phyloP scores from a whole-genome alignment of 2,113 vertebrate species.

The cattle (Bos taurus) region ARS-UCD2.0 NC_037357.1:24252501-24253000 shows the following conservation, averaged over 20 bases:
- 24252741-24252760: not conserved
- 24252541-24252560: not conserved
- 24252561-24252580: not conserved
- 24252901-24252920: not conserved
- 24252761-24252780: not conserved
- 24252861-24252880: slow-evolving; percentile 8
- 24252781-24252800: not conserved
- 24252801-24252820: not conserved
- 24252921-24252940: not conserved
- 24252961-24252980: not conserved
- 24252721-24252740: not conserved
- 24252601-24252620: not conserved
- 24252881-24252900: not conserved
- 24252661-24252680: not conserved
- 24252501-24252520: not conserved
- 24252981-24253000: not conserved
- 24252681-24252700: not conserved
- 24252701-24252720: not conserved
- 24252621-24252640: not conserved
- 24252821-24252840: slow-evolving; percentile 2
- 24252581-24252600: not conserved
- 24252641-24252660: not conserved
- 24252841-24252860: slow-evolving; percentile 24
- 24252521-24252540: not conserved
- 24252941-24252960: not conserved